Conservation (phyloP, 1,140 invertebrate species). For the Dendroctonus ponderosae region DNA sequence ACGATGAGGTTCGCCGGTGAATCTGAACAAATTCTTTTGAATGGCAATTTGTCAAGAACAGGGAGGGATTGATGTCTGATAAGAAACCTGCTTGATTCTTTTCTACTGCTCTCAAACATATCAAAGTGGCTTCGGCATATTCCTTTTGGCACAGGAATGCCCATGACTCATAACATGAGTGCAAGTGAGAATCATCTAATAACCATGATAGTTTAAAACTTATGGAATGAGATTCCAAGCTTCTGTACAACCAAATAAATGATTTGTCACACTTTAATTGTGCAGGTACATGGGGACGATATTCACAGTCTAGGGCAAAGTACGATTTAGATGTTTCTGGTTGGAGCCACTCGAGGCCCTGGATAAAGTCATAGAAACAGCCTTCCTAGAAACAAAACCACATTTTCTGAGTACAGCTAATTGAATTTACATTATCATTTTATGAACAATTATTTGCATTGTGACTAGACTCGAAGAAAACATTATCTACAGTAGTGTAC, state of each 20-base stretch:
- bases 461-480: too few species aligned
- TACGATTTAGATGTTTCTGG: constrained; percentile 59
- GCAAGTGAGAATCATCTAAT: constrained; percentile 63
- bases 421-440: too few species aligned
- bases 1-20: constrained; percentile 52
- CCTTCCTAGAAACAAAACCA: constrained; percentile 51
- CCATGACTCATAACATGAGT: constrained; percentile 59
- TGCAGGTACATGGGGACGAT: constrained; percentile 51
- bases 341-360: constrained; percentile 64
- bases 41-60: constrained; percentile 51
- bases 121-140: constrained; percentile 65
- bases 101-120: constrained; percentile 71
- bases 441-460: too few species aligned
- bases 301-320: constrained; percentile 53
- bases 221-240: constrained; percentile 61
- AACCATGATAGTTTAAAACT: constrained; percentile 56
- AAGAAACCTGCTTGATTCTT: constrained; percentile 64
- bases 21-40: constrained; percentile 47
- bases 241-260: constrained; percentile 62
- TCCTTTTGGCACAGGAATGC: constrained; percentile 64
- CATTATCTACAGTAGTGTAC: too few species aligned
- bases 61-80: constrained; percentile 64
- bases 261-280: constrained; percentile 55
- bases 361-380: constrained; percentile 63
- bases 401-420: too few species aligned